Evolutionary conservation across 2,113 vertebrate species (phyloP).

Genomic region (Dolichallabes microphthalmus): DNA sequence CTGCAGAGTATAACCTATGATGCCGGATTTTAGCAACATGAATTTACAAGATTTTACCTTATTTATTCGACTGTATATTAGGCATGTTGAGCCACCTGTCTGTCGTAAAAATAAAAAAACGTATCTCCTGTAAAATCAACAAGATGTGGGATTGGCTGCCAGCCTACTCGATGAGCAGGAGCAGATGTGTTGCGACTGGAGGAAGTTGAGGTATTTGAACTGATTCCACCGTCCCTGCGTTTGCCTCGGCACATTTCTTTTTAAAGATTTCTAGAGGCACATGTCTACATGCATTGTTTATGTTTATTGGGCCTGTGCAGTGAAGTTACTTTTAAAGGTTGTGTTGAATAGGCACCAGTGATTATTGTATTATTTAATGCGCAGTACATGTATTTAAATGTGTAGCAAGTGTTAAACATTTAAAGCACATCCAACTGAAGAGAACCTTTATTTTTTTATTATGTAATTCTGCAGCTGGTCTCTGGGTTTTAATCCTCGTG

Average conservation of each 20-base stretch:
- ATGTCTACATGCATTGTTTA: neutral
- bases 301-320: neutral
- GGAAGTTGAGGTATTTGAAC: neutral
- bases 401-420: neutral
- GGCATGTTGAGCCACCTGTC: neutral
- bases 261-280: neutral
- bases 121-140: neutral
- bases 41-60: neutral
- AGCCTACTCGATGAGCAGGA: neutral
- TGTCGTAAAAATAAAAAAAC: neutral
- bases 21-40: neutral
- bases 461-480: neutral
- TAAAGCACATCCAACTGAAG: too few relatives aligned
- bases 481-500: neutral
- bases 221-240: neutral
- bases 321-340: neutral
- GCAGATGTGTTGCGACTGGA: slow-evolving; percentile 8
- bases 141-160: neutral
- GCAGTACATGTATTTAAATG: neutral
- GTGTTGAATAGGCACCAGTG: neutral
- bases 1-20: neutral
- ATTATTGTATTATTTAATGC: neutral
- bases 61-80: neutral
- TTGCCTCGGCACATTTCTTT: neutral
- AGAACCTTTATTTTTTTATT: too few relatives aligned